Evolutionary conservation across 2,797 vertebrate species (phyloP), one percentile per base, ranked within the genome.

Genomic region (Coregonus suidteri): DNA sequence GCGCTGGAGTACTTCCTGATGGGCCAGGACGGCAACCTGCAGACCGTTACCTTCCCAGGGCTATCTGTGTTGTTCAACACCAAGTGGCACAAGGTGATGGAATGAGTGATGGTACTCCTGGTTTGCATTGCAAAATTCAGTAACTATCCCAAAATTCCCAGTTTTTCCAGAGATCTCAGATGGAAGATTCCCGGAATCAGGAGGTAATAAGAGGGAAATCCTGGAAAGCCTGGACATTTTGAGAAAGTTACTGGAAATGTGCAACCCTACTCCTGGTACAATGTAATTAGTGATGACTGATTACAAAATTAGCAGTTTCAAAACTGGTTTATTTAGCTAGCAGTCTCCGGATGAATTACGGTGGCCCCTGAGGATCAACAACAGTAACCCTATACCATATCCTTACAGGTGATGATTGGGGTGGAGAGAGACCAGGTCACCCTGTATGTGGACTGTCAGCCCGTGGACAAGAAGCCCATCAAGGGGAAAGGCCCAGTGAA

Each of bases 21-120:
- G 85, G 93, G 93, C 1, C 83, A 91, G 0, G 94, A 95, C 0
- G 93, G 94, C 74, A 90, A 89, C 80, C 88, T 95, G 75, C 95
- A 96, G 90, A 94, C 93, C 0, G 94, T 93, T 78, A 92, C 83
- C 78, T 96, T 96, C 83, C 93, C 91, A 0, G 95, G 94, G 35
- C 90, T 96, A 0, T 95, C 95, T 0, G 92, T 94, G 76, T 93
- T 96, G 84, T 96, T 95, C 85, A 95, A 96, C 89, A 95, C 94
- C 77, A 94, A 93, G 82, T 96, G 95, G 95, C 95, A 95, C 89
- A 96, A 96, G 85, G 94, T 96, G 82, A 59, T 59, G 56, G 7
- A 3, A 1, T 6, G 1, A 59, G 18, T 54, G 16, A 54, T 18
- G 53, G 14, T 13, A 47, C 11, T 47, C 9, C 41, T 47, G 11